Percentiles rank a stretch among this genome's conserved stretches.
Evolutionary conservation across 2,113 vertebrate species (phyloP).

Genomic region (Sinocyclocheilus grahami): DNA sequence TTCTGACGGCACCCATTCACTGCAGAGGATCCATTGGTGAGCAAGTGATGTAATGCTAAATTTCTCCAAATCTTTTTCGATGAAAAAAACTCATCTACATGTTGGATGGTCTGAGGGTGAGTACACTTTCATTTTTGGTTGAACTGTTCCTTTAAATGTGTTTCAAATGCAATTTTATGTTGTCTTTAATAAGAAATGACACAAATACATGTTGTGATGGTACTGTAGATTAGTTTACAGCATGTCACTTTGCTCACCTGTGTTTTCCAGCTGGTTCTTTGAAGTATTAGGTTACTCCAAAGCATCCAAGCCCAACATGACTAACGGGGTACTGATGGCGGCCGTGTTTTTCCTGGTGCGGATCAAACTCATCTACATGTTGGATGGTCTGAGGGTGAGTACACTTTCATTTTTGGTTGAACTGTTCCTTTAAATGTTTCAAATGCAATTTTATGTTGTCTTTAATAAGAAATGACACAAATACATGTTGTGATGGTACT

Average conservation of each 20-base stretch:
- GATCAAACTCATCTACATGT: no score
- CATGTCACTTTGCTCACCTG: conserved; percentile 36
- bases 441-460: not conserved
- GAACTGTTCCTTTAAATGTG: not conserved
- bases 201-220: not conserved
- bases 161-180: not conserved
- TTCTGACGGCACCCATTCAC: not conserved
- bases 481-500: not conserved
- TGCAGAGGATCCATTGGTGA: not conserved
- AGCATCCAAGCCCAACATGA: conserved; percentile 87
- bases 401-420: not conserved
- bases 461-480: not conserved
- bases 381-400: no score
- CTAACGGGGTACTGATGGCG: conserved; percentile 94
- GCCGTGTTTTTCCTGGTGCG: conserved; percentile 90
- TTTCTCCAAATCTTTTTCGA: not conserved
- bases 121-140: no score
- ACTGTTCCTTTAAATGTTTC: not conserved
- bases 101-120: no score
- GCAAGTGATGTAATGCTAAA: not conserved
- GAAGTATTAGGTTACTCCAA: conserved; percentile 92
- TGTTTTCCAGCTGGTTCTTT: conserved; percentile 96
- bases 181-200: not conserved
- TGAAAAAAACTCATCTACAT: no score
- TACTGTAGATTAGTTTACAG: not conserved